These are phyloP conservation scores for Grantiella picta DNA, from an alignment of 2,113 vertebrate genomes.

Conservation along the genomic window DNA sequence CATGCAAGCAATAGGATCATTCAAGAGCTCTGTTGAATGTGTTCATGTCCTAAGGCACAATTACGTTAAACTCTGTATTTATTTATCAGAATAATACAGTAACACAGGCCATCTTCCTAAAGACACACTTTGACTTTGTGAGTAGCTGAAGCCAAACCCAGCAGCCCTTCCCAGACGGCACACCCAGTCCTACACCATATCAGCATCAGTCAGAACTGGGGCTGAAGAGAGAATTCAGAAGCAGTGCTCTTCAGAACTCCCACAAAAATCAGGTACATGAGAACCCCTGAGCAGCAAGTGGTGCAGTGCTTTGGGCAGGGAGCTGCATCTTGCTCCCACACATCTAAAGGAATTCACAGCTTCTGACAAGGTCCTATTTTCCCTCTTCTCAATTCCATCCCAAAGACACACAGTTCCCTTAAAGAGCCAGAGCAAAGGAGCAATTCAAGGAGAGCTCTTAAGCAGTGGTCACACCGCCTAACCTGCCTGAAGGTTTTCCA, in stretches of 20 bases:
- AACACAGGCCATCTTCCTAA: neutral
- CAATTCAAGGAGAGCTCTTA: neutral
- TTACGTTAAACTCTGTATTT: neutral
- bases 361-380: neutral
- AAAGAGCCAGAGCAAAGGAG: neutral
- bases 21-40: neutral
- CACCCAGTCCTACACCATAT: neutral
- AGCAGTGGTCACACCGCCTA: neutral
- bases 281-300: neutral
- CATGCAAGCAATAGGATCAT: neutral
- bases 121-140: neutral
- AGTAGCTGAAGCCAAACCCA: neutral
- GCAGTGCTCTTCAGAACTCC: rapidly evolving
- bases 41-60: neutral
- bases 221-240: neutral
- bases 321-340: neutral
- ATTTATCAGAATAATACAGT: neutral
- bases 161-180: neutral
- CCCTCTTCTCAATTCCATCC: neutral
- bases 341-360: neutral
- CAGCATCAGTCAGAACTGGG: neutral
- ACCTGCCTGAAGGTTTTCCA: conserved; percentile 18
- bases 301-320: rapidly evolving
- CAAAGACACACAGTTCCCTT: neutral
- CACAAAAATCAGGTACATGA: neutral